Evolutionary conservation across 2,113 vertebrate species (phyloP).

Genomic region (Anhinga rufa): DNA sequence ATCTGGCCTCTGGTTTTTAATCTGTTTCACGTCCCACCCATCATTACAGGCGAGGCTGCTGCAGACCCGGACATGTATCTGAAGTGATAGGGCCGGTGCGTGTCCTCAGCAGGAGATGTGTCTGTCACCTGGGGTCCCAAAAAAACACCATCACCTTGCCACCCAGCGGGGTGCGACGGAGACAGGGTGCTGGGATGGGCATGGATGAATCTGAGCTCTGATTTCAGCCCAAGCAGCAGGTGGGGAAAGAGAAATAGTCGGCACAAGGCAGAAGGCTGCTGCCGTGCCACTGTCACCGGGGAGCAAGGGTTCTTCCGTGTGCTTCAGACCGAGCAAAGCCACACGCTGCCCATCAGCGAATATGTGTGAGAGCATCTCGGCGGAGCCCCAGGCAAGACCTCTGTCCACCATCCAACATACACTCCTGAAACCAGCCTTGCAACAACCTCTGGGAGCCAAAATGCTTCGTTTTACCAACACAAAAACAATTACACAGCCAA

Average conservation of each 20-base stretch:
- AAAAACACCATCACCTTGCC: background rate
- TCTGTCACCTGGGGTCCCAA: background rate
- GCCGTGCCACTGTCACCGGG: rapidly evolving
- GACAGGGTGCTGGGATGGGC: background rate
- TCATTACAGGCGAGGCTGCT: background rate
- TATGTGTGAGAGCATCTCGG: background rate
- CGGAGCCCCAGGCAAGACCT: background rate
- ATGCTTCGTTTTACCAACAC: background rate
- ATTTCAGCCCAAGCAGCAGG: background rate
- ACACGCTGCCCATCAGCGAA: background rate
- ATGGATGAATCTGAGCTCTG: background rate
- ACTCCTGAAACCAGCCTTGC: background rate
- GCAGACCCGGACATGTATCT: background rate
- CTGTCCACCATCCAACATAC: background rate
- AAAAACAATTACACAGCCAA: background rate
- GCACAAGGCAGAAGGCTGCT: background rate
- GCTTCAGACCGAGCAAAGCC: background rate
- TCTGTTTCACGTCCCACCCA: background rate
- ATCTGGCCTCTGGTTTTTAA: background rate
- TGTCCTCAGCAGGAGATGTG: background rate
- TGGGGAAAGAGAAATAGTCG: background rate
- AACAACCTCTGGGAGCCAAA: background rate
- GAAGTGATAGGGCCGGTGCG: background rate
- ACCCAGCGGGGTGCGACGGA: background rate
- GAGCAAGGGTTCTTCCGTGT: background rate